phyloP scores from a whole-genome alignment of 1,140 invertebrate genomes.

The Lepidurus couesii region DNA sequence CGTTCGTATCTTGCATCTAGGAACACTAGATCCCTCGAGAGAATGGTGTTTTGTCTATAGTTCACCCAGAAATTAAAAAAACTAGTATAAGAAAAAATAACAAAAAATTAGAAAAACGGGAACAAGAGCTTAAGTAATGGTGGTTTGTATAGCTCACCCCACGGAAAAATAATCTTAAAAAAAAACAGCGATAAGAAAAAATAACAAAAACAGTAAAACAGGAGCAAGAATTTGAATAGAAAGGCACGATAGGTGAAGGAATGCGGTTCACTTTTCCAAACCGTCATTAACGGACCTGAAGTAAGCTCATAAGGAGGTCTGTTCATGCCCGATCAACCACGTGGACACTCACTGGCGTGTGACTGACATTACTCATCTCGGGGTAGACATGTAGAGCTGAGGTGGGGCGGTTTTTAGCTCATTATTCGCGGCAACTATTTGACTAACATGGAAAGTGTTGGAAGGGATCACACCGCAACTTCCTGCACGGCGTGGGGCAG shows the following conservation, averaged over 20 bases:
- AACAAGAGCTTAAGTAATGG: too few species aligned
- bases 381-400: not conserved
- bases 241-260: not conserved
- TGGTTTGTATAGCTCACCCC: too few species aligned
- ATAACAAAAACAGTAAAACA: not conserved
- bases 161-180: too few species aligned
- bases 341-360: not conserved
- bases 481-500: not conserved
- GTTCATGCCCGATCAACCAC: not conserved
- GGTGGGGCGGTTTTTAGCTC: not conserved
- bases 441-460: not conserved
- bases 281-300: not conserved
- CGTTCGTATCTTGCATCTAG: too few species aligned
- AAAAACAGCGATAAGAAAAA: too few species aligned
- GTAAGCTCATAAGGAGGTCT: not conserved
- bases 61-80: too few species aligned
- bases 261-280: slow-evolving; percentile 10
- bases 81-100: too few species aligned
- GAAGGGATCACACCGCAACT: not conserved
- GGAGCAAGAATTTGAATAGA: not conserved
- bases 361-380: not conserved
- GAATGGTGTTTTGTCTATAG: too few species aligned
- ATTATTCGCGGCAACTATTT: not conserved
- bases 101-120: too few species aligned
- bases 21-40: too few species aligned